Percentiles rank a stretch among this genome's conserved stretches.
Evolutionary conservation across 2,113 vertebrate species (phyloP).

Genomic region (Anhinga rufa): DNA sequence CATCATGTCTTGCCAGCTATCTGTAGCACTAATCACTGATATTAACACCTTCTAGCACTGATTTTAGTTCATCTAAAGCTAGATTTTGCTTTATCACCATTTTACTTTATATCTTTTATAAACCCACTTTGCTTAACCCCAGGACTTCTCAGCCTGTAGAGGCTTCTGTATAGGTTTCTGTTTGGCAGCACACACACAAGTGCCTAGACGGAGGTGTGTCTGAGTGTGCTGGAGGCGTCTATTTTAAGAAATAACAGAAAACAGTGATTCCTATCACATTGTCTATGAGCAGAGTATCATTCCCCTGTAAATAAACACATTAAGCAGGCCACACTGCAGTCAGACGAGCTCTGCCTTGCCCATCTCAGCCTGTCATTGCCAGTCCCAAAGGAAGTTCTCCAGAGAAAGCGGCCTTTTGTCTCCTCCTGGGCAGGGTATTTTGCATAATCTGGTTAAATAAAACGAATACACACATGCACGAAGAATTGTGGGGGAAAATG

Average conservation of each 20-base stretch:
- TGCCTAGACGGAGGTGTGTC: neutral
- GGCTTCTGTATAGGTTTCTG: neutral
- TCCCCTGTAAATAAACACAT: neutral
- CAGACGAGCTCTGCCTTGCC: neutral
- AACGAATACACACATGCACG: neutral
- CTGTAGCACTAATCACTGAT: neutral
- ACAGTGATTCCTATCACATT: neutral
- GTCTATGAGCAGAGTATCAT: neutral
- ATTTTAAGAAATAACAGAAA: neutral
- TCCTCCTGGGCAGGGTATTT: neutral
- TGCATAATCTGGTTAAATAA: slow-evolving; percentile 65
- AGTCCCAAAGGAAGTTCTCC: neutral
- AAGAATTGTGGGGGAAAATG: neutral
- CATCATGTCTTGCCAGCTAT: neutral
- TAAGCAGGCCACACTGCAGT: neutral
- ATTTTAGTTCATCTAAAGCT: neutral
- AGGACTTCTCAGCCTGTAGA: neutral
- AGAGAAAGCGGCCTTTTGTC: slow-evolving; percentile 46
- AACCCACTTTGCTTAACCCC: neutral
- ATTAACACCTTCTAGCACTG: neutral
- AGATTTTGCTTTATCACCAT: neutral
- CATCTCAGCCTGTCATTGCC: neutral
- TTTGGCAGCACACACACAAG: neutral
- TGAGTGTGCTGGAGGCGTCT: neutral
- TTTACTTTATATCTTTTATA: neutral